Evolutionary conservation across 2,113 vertebrate species (phyloP).

Genomic region (Phyllostomus hastatus): DNA sequence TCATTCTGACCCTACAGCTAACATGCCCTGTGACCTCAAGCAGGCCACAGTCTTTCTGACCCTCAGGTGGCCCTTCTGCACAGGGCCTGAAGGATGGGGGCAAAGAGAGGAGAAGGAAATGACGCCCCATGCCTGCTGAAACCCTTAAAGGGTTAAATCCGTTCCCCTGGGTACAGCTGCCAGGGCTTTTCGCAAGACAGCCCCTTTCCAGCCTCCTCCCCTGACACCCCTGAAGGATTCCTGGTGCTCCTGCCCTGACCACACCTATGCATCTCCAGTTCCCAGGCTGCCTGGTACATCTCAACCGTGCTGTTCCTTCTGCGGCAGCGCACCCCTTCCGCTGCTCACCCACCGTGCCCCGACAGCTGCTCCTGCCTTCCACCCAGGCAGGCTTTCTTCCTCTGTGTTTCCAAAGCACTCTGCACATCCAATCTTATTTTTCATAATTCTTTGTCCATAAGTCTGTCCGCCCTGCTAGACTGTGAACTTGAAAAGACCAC

Average conservation of each 20-base stretch:
- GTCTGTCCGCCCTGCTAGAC: neutral
- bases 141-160: neutral
- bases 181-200: neutral
- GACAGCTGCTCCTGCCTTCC: neutral
- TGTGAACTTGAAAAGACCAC: neutral
- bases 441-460: neutral
- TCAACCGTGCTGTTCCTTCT: neutral
- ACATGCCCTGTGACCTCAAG: neutral
- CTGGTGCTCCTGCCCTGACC: neutral
- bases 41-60: neutral
- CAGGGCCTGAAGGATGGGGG: rapidly evolving
- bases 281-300: neutral
- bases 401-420: neutral
- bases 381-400: neutral
- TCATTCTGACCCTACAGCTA: neutral
- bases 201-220: neutral
- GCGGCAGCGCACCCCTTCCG: neutral
- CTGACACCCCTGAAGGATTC: rapidly evolving
- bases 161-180: neutral
- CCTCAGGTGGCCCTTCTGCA: neutral
- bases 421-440: neutral
- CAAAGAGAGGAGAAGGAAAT: neutral
- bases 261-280: neutral
- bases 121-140: neutral
- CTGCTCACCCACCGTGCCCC: rapidly evolving